Percentiles rank a stretch among this genome's conserved stretches.
Conservation (phyloP, 2,797 vertebrate genomes). For the Oreortyx pictus region DNA sequence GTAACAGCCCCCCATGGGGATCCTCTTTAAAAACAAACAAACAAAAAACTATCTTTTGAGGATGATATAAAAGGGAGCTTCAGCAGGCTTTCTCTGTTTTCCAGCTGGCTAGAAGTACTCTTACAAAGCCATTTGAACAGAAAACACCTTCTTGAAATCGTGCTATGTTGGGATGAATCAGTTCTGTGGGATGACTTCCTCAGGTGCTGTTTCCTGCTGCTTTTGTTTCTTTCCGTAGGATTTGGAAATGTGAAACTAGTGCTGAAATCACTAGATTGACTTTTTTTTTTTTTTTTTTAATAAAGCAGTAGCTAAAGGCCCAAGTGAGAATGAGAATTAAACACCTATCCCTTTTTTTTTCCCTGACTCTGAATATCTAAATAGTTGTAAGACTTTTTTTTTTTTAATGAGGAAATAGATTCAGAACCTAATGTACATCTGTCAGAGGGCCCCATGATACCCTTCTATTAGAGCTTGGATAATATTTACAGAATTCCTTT, state of each 20-base stretch:
- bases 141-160: background rate
- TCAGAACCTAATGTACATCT: background rate
- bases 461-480: background rate
- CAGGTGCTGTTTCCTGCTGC: background rate
- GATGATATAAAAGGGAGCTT: background rate
- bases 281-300: background rate
- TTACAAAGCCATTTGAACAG: background rate
- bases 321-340: background rate
- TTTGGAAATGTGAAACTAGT: background rate
- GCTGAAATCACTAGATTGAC: background rate
- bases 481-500: constrained; percentile 38
- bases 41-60: background rate
- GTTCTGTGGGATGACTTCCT: background rate
- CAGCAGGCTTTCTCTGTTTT: background rate
- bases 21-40: background rate
- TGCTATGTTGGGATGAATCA: background rate
- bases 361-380: background rate
- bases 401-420: background rate
- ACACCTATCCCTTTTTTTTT: background rate
- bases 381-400: background rate
- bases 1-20: background rate
- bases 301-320: background rate
- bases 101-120: background rate
- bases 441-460: background rate
- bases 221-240: background rate